These are phyloP conservation scores for Phortica variegata DNA, from an alignment of 1,140 invertebrate species.

Conservation along the genomic window DNA sequence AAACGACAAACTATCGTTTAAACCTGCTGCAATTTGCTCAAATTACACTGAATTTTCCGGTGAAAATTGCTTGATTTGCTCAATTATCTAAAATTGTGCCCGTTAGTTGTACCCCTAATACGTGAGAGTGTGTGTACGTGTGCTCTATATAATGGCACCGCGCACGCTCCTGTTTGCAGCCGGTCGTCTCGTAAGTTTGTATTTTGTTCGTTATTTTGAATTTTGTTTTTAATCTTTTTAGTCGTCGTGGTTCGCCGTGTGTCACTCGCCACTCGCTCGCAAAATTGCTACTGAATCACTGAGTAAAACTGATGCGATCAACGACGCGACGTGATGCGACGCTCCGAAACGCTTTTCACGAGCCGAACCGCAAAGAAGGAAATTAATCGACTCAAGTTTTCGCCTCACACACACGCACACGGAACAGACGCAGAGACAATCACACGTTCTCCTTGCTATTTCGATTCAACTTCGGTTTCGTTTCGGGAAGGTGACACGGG, in stretches of 20 bases:
- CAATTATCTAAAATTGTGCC: constrained; percentile 12
- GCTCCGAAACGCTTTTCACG: constrained; percentile 10
- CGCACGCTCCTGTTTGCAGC: too few relatives aligned
- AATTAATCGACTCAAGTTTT: too few relatives aligned
- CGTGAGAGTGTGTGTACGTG: too few relatives aligned
- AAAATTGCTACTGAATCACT: constrained; percentile 45
- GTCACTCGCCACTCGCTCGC: constrained; percentile 40
- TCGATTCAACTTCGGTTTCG: too few relatives aligned
- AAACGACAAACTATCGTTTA: too few relatives aligned
- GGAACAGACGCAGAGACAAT: too few relatives aligned
- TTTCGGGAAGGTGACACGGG: constrained; percentile 29
- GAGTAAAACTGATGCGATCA: constrained; percentile 25
- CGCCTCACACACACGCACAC: too few relatives aligned
- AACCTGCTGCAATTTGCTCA: too few relatives aligned
- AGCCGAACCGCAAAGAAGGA: too few relatives aligned
- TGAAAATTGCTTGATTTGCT: constrained; percentile 10
- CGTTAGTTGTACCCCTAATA: background rate
- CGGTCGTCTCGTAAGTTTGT: background rate
- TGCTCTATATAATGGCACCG: too few relatives aligned
- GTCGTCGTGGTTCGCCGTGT: constrained; percentile 14
- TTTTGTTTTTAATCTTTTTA: background rate
- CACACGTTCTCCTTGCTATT: too few relatives aligned
- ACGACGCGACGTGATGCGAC: constrained; percentile 25
- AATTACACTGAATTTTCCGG: too few relatives aligned
- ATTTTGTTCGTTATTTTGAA: constrained; percentile 20